Conservation (phyloP, 2,113 vertebrate species). For the Engystomops pustulosus region DNA sequence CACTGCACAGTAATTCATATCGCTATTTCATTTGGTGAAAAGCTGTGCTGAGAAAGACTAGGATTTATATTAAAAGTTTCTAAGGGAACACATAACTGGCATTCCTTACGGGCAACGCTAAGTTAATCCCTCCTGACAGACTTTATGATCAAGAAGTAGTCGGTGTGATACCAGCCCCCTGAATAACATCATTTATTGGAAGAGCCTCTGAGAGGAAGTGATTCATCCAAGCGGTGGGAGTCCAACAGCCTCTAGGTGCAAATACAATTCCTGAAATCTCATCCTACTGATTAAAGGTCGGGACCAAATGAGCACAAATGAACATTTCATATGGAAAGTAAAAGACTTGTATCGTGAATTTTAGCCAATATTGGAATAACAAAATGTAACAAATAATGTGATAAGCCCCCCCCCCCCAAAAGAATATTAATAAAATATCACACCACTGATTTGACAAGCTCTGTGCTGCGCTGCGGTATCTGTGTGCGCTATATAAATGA, state of each 20-base stretch:
- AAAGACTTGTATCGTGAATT: not conserved
- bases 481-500: too few species aligned
- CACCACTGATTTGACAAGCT: too few species aligned
- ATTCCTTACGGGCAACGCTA: slow-evolving; percentile 68
- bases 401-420: too few species aligned
- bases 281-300: not conserved
- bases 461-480: too few species aligned
- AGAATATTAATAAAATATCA: too few species aligned
- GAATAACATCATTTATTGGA: slow-evolving; percentile 21
- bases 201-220: slow-evolving; percentile 33
- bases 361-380: too few species aligned
- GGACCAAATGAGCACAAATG: not conserved
- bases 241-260: slow-evolving; percentile 13
- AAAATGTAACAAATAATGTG: too few species aligned
- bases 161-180: slow-evolving; percentile 61
- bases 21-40: slow-evolving; percentile 21
- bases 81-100: slow-evolving; percentile 63
- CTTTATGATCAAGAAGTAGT: slow-evolving; percentile 35
- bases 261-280: not conserved
- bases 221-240: slow-evolving; percentile 23
- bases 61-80: slow-evolving; percentile 45
- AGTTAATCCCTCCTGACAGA: slow-evolving; percentile 64
- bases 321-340: not conserved
- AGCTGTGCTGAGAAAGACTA: not conserved
- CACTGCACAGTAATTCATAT: not conserved